Evolutionary conservation across 2,888 invertebrate species (phyloP), one percentile per base, ranked within the genome.

Genomic region (Eupithecia dodoneata): DNA sequence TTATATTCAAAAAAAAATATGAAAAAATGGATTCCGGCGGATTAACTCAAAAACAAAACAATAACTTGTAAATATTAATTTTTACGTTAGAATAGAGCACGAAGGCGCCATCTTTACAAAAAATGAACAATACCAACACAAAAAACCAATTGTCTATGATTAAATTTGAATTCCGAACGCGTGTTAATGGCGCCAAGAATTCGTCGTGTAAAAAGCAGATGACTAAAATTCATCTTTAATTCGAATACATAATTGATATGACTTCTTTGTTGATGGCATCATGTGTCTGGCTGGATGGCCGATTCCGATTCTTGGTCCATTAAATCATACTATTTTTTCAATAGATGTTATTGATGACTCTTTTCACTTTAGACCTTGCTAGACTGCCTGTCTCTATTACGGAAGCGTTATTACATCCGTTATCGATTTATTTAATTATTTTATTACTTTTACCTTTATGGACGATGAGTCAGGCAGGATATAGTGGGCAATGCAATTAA

Each of bases 1-100:
- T 18, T 9, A 18, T 4, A 10, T 44, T 67, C 63, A 52, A 55
- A 47, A 66, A n/a, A 70, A 81, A 89, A 74, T 18, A 75, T 76
- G 52, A 82, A 83, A 87, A 88, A 89, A 88, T 83, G 63, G 83
- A 88, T 88, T 89, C 92, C 89, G 88, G 82, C 89, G 91, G 91
- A 92, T 87, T 90, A 84, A 81, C 42, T 83, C 72, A 87, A 85
- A 88, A 87, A 87, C 81, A 13, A 49, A 30, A 91, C 90, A 90
- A 91, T 90, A 87, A 85, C 82, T 82, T 84, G 85, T 90, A 85
- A 89, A 89, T 85, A 88, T 87, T 87, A 84, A 85, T 85, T 82
- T 82, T 80, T 74, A 71, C 47, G 13, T 80, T 82, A 88, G 87
- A 86, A 84, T 83, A 77, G 71, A 76, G 75, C 83, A 81, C 77